These are phyloP conservation scores for Ictidomys tridecemlineatus DNA, from an alignment of 2,113 vertebrate species.

Conservation along the genomic window DNA sequence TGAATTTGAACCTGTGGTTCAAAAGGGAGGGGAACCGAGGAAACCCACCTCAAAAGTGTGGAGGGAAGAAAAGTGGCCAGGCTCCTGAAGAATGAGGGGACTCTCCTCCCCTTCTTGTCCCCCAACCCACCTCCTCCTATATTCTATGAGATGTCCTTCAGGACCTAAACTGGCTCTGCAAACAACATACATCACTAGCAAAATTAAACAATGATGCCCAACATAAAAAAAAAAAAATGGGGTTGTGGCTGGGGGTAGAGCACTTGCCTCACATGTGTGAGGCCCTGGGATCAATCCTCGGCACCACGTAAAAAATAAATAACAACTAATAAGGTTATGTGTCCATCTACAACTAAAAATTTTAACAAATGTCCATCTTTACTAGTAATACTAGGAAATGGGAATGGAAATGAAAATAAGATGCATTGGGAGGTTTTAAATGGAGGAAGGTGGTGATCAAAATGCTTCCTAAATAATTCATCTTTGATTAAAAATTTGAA, in stretches of 20 bases:
- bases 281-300: no score
- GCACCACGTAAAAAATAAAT: no score
- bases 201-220: background rate
- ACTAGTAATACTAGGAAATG: background rate
- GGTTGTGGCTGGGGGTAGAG: no score
- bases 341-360: no score
- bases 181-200: background rate
- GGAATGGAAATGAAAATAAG: background rate
- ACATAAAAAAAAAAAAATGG: no score
- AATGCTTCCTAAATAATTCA: background rate
- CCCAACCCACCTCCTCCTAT: fast-evolving
- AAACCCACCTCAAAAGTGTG: background rate
- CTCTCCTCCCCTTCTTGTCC: background rate
- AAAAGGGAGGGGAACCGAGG: background rate
- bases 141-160: background rate
- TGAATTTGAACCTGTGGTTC: background rate
- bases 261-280: no score
- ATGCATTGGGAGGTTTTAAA: background rate
- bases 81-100: background rate
- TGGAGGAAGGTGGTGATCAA: background rate
- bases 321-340: no score
- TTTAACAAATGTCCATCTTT: background rate
- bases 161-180: background rate
- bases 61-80: background rate
- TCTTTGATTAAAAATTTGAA: background rate